Evolutionary conservation across 1,140 invertebrate species (phyloP).

Genomic region (Phthorimaea operculella): DNA sequence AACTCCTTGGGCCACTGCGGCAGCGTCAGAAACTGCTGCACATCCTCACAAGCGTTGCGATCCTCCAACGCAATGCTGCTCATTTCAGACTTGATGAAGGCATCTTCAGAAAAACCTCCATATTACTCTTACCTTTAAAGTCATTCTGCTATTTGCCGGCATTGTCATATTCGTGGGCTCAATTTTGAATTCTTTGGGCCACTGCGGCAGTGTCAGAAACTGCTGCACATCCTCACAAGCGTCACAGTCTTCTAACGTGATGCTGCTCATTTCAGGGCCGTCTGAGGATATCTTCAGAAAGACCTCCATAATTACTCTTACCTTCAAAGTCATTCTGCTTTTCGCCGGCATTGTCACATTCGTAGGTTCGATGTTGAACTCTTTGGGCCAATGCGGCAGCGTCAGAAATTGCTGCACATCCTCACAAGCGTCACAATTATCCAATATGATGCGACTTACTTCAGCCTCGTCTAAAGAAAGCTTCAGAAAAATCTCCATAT

Average conservation of each 20-base stretch:
- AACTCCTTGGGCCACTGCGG: conserved; percentile 56
- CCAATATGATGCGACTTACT: conserved; percentile 44
- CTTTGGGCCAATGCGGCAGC: conserved; percentile 46
- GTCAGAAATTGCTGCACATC: neutral
- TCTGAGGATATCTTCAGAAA: no score
- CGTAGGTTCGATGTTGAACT: conserved; percentile 47
- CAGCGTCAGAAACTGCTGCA: neutral
- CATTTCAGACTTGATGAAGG: no score
- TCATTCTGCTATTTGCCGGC: conserved; percentile 37
- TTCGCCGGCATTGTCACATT: conserved; percentile 43
- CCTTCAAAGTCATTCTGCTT: conserved; percentile 39
- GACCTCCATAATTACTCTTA: no score
- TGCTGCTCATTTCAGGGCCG: no score
- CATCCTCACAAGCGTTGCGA: conserved; percentile 20
- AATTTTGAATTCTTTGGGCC: conserved; percentile 50
- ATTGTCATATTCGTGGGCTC: conserved; percentile 45
- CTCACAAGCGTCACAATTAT: conserved; percentile 31
- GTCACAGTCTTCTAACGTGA: no score
- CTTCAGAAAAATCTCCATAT: no score
- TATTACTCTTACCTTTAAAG: conserved; percentile 41
- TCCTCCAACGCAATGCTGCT: conserved; percentile 46
- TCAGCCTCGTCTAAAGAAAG: no score
- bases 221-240: no score
- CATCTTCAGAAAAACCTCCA: no score
- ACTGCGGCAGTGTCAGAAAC: no score